Evolutionary conservation across 2,888 invertebrate species (phyloP).

Genomic region (Ceratothoa steindachneri): DNA sequence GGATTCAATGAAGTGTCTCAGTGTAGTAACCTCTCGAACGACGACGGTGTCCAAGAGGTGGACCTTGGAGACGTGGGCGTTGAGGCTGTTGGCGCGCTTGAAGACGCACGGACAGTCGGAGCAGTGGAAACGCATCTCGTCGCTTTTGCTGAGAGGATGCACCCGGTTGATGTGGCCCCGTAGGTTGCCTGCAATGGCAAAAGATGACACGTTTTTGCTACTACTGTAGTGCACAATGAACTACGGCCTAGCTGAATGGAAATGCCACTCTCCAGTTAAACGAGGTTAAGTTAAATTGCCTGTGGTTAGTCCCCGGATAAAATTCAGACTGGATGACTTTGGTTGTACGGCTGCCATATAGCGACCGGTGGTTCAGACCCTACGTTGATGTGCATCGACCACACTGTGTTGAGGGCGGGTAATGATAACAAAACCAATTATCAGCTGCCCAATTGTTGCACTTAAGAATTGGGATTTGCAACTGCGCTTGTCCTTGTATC

Average conservation of each 20-base stretch:
- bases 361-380: no score
- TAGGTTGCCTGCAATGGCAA: constrained; percentile 63
- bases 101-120: constrained; percentile 66
- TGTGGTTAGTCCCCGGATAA: neutral
- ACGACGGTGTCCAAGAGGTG: constrained; percentile 53
- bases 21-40: no score
- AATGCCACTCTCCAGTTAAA: no score
- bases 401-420: no score
- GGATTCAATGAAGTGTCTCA: no score
- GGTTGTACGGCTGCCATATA: no score
- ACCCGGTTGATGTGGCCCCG: constrained; percentile 58
- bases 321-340: neutral
- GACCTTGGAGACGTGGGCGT: constrained; percentile 64
- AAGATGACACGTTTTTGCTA: neutral
- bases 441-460: no score
- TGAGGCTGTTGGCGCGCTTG: constrained; percentile 63
- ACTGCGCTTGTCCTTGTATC: no score
- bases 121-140: constrained; percentile 61
- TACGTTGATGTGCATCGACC: no score
- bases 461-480: no score
- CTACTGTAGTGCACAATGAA: neutral
- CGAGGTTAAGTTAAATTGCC: neutral
- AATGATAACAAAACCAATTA: no score
- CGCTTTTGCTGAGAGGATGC: constrained; percentile 53
- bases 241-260: neutral